Evolutionary conservation across 2,797 vertebrate genomes (phyloP).

Genomic region (Xenentodon cancila): DNA sequence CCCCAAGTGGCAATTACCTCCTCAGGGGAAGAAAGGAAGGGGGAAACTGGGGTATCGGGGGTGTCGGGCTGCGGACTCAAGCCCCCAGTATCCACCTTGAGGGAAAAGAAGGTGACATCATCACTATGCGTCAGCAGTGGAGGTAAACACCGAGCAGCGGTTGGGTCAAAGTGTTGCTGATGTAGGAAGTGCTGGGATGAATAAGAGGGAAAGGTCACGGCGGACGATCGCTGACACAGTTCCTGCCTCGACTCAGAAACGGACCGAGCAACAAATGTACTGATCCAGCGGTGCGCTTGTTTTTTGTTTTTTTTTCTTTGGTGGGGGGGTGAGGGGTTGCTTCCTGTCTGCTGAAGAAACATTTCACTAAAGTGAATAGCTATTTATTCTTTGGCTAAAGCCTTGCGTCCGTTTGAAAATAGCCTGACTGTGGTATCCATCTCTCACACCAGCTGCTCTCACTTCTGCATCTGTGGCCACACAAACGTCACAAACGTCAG

Average conservation of each 20-base stretch:
- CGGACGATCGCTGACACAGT: conserved; percentile 43
- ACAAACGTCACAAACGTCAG: conserved; percentile 6
- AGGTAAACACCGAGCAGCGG: conserved; percentile 37
- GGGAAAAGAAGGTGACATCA: conserved; percentile 73
- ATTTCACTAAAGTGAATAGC: conserved; percentile 22
- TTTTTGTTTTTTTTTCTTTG: too few species aligned
- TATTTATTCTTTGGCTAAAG: not conserved
- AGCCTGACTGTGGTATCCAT: conserved; percentile 6
- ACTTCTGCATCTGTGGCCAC: conserved; percentile 70
- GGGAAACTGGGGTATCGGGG: conserved; percentile 81
- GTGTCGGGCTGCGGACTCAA: conserved; percentile 80
- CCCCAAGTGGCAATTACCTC: conserved; percentile 78
- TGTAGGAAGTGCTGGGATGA: not conserved
- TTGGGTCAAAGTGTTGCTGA: conserved; percentile 25
- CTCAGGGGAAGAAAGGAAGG: conserved; percentile 75
- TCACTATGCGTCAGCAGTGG: conserved; percentile 65
- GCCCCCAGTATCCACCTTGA: conserved; percentile 83
- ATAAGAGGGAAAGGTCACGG: not conserved
- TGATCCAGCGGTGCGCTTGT: conserved; percentile 49
- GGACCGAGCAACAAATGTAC: conserved; percentile 17
- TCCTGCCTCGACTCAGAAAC: conserved; percentile 37
- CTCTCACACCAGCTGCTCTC: conserved; percentile 60
- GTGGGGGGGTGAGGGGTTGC: conserved; percentile 6
- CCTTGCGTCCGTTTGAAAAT: conserved; percentile 15
- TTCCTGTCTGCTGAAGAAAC: conserved; percentile 38